Evolutionary conservation across 2,113 vertebrate genomes (phyloP).

Genomic region (Rhineura floridana): DNA sequence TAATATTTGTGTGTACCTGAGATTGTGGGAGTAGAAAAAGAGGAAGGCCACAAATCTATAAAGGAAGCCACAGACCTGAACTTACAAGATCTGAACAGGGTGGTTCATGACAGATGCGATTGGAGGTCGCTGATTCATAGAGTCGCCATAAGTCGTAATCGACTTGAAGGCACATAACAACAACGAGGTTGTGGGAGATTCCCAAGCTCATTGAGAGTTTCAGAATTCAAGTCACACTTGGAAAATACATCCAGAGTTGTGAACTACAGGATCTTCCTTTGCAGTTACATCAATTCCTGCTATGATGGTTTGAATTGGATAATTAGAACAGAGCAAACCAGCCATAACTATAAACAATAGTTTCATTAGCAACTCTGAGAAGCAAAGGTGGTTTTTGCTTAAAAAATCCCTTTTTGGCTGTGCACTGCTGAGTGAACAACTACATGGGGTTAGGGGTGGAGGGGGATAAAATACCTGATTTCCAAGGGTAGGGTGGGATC

Average conservation of each 20-base stretch:
- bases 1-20: too few species aligned
- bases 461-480: not conserved
- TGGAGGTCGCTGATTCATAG: too few species aligned
- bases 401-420: not conserved
- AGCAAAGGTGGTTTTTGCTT: rapidly evolving
- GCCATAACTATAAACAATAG: not conserved
- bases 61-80: too few species aligned
- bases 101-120: too few species aligned
- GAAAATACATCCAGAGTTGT: not conserved
- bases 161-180: too few species aligned
- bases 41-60: too few species aligned
- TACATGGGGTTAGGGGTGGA: not conserved
- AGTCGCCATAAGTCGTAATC: too few species aligned
- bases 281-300: not conserved
- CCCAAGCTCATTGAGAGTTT: not conserved
- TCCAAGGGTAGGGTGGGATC: too few species aligned
- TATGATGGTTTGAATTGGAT: not conserved
- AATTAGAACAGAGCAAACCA: not conserved
- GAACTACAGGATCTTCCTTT: not conserved
- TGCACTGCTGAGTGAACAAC: too few species aligned
- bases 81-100: too few species aligned
- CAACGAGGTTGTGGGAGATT: too few species aligned
- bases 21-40: too few species aligned
- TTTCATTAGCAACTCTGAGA: not conserved
- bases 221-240: not conserved